Conservation (phyloP, 2,888 invertebrate genomes). For the Leucoma salicis region DNA sequence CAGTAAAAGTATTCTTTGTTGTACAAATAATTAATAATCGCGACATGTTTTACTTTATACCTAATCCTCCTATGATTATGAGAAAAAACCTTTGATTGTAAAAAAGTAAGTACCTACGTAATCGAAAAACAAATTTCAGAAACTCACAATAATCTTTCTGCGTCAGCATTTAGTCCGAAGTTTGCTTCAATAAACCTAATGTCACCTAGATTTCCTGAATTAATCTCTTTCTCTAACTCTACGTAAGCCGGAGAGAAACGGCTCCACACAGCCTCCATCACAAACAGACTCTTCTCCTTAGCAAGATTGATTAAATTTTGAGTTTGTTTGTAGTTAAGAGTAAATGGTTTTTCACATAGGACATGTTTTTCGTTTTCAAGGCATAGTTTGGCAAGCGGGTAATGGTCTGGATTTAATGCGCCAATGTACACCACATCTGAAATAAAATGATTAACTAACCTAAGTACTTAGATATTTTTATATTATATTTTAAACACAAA, state of each 20-base stretch:
- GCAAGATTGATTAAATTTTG: slow-evolving; percentile 86
- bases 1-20: too few relatives aligned
- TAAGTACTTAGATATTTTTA: too few relatives aligned
- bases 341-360: slow-evolving; percentile 94
- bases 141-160: slow-evolving; percentile 55
- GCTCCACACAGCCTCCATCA: slow-evolving; percentile 96
- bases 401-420: slow-evolving; percentile 88
- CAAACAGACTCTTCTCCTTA: slow-evolving; percentile 86
- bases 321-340: slow-evolving; percentile 89
- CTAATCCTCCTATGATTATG: too few relatives aligned
- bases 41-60: too few relatives aligned
- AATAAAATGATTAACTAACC: slow-evolving; percentile 32
- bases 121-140: not conserved
- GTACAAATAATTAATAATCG: too few relatives aligned
- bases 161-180: slow-evolving; percentile 85
- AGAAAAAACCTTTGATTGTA: not conserved
- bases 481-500: too few relatives aligned
- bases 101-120: not conserved
- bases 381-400: slow-evolving; percentile 86
- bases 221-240: slow-evolving; percentile 85
- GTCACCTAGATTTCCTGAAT: slow-evolving; percentile 86
- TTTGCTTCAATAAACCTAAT: slow-evolving; percentile 84
- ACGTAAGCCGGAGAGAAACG: slow-evolving; percentile 90
- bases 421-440: slow-evolving; percentile 94
- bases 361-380: slow-evolving; percentile 92